phyloP scores from a whole-genome alignment of 1,140 invertebrate genomes.

The Pseudomyrmex pallidus region DNA sequence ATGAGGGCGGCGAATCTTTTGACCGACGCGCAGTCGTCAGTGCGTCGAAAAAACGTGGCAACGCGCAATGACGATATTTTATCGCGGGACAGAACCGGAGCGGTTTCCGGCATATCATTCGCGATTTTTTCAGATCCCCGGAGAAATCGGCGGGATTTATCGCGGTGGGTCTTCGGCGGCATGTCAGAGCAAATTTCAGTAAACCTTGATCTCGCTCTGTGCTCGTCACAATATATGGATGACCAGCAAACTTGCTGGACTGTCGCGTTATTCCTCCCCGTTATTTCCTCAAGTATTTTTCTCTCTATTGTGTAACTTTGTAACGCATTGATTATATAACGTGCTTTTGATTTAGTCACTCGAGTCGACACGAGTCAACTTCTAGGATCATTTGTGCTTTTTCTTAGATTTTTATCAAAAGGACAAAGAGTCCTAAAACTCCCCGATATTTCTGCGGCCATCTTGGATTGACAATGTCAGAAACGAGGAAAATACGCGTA shows the following conservation, averaged over 20 bases:
- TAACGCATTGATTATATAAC: too few species aligned
- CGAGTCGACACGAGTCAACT: too few species aligned
- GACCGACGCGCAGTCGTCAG: constrained; percentile 36
- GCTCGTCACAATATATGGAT: constrained; percentile 65
- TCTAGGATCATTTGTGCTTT: too few species aligned
- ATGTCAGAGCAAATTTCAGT: constrained; percentile 73
- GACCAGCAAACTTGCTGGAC: constrained; percentile 34
- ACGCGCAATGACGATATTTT: constrained; percentile 56
- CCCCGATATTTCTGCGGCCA: too few species aligned
- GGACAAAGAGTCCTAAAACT: too few species aligned
- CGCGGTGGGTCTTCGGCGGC: constrained; percentile 62
- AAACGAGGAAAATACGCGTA: too few species aligned
- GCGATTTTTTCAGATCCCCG: constrained; percentile 80
- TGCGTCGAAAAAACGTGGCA: constrained; percentile 21
- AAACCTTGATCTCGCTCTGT: constrained; percentile 57
- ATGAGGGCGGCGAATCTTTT: constrained; percentile 71
- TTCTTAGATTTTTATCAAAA: too few species aligned
- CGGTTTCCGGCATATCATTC: constrained; percentile 80
- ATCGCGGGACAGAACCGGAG: constrained; percentile 28
- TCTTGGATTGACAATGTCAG: too few species aligned
- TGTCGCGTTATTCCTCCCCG: background rate
- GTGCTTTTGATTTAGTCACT: too few species aligned
- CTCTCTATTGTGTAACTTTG: too few species aligned
- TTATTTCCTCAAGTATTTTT: background rate
- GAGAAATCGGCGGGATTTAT: constrained; percentile 83